Conservation (phyloP, 2,797 vertebrate genomes). For the Myripristis murdjan region DNA sequence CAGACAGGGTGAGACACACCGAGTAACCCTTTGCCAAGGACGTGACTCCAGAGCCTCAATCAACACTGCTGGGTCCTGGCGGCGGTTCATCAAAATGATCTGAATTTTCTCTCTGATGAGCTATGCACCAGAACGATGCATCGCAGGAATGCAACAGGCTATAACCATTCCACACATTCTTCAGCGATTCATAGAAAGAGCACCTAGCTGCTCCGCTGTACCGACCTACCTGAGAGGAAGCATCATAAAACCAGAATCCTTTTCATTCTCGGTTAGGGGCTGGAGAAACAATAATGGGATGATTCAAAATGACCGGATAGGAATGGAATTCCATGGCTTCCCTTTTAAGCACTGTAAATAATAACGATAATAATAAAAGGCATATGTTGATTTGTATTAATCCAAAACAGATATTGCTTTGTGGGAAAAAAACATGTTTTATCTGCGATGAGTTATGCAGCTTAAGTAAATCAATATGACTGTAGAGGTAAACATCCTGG, state of each 20-base stretch:
- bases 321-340: slow-evolving; percentile 30
- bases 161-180: slow-evolving; percentile 43
- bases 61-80: slow-evolving; percentile 58
- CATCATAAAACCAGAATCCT: slow-evolving; percentile 4
- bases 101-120: slow-evolving; percentile 62
- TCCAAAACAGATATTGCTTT: slow-evolving; percentile 48
- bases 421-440: slow-evolving; percentile 18
- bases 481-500: slow-evolving; percentile 15
- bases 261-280: slow-evolving; percentile 18
- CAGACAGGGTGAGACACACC: slow-evolving; percentile 75
- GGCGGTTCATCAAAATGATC: slow-evolving; percentile 69
- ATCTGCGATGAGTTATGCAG: slow-evolving; percentile 15
- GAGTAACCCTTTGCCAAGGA: slow-evolving; percentile 57
- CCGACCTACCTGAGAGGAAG: slow-evolving; percentile 27
- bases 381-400: slow-evolving; percentile 36
- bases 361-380: too few relatives aligned
- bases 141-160: slow-evolving; percentile 41
- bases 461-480: slow-evolving; percentile 34
- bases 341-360: slow-evolving; percentile 28
- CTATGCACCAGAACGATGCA: slow-evolving; percentile 51
- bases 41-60: slow-evolving; percentile 58
- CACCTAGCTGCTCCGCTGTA: slow-evolving; percentile 19
- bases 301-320: slow-evolving; percentile 39
- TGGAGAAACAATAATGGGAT: slow-evolving; percentile 31
- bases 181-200: slow-evolving; percentile 1